A percentile compares a stretch with the other conserved stretches of the same genome.
phyloP scores from a whole-genome alignment of 2,888 invertebrate genomes.

The Biston betularia region DNA sequence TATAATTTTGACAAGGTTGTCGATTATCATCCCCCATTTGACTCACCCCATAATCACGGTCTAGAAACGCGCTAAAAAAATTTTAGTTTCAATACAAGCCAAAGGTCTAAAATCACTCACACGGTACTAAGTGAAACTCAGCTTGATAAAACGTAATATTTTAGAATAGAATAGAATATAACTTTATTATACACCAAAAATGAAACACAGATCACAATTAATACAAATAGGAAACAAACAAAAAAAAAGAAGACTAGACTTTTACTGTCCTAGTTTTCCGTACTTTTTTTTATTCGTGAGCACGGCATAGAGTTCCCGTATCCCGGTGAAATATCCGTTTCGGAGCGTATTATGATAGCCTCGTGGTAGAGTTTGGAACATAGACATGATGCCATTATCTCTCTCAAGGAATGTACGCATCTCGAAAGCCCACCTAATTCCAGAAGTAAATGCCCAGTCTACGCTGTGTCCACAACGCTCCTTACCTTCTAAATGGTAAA shows the following conservation, averaged over 20 bases:
- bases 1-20: conserved; percentile 73
- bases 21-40: conserved; percentile 61
- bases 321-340: conserved; percentile 69
- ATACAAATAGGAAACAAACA: too few species aligned
- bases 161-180: too few species aligned
- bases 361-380: conserved; percentile 69
- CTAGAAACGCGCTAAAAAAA: conserved; percentile 8
- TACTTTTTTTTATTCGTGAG: conserved; percentile 60
- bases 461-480: conserved; percentile 74
- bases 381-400: conserved; percentile 60
- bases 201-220: too few species aligned
- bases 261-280: conserved; percentile 46
- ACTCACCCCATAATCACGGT: conserved; percentile 44
- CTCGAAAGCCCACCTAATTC: conserved; percentile 64
- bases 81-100: conserved; percentile 33
- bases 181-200: too few species aligned
- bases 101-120: conserved; percentile 41
- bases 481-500: conserved; percentile 62
- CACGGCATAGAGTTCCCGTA: conserved; percentile 67
- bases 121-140: conserved; percentile 46
- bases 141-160: conserved; percentile 31
- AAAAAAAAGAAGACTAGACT: too few species aligned
- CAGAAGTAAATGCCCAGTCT: conserved; percentile 65
- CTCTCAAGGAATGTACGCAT: conserved; percentile 73
- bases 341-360: conserved; percentile 65